These are phyloP conservation scores for Propithecus coquereli DNA, from an alignment of 2,113 vertebrate species.

Conservation along the genomic window DNA sequence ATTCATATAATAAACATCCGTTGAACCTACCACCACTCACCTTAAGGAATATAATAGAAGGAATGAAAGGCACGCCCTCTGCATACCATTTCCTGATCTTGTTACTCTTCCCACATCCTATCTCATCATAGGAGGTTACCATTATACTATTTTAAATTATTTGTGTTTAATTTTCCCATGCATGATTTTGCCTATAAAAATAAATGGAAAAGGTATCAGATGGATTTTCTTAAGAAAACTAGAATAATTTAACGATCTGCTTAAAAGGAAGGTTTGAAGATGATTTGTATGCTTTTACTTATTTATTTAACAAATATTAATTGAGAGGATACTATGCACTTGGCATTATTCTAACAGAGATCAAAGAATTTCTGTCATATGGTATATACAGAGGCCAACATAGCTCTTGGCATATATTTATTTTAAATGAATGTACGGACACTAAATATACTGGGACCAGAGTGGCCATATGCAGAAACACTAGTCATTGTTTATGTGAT, in stretches of 20 bases:
- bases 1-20: not conserved
- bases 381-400: not conserved
- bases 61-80: not conserved
- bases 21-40: not conserved
- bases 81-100: not conserved
- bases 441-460: not conserved
- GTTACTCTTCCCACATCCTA: not conserved
- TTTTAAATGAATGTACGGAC: not conserved
- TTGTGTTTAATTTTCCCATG: not conserved
- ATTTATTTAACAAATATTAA: not conserved
- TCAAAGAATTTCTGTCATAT: slow-evolving; percentile 1
- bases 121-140: not conserved
- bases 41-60: not conserved
- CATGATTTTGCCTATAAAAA: not conserved
- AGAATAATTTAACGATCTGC: not conserved
- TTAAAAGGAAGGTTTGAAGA: not conserved
- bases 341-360: not conserved
- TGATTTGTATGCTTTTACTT: not conserved
- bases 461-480: not conserved
- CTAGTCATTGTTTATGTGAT: not conserved
- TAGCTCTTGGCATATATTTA: not conserved
- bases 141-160: not conserved
- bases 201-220: not conserved
- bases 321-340: not conserved
- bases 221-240: not conserved